These are phyloP conservation scores for Rhingia rostrata DNA, from an alignment of 2,888 invertebrate species.

Conservation along the genomic window DNA sequence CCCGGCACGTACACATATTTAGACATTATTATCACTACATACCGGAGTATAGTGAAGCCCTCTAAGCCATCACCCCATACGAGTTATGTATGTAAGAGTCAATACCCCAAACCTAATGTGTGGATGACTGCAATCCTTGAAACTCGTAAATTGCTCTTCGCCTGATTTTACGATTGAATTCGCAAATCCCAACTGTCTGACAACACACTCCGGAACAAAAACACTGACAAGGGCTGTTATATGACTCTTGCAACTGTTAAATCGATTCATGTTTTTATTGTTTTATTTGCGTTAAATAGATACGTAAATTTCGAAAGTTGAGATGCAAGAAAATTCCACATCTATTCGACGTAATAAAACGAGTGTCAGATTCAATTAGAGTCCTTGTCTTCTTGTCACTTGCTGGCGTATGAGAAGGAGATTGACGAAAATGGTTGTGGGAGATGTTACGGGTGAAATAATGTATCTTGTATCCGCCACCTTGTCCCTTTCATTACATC, in stretches of 20 bases:
- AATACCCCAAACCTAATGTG: conserved; percentile 45
- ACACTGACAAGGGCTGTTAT: conserved; percentile 67
- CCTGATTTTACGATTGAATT: conserved; percentile 72
- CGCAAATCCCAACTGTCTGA: conserved; percentile 64
- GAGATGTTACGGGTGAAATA: neutral
- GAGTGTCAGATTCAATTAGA: conserved; percentile 74
- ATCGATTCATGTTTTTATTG: conserved; percentile 73
- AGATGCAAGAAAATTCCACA: conserved; percentile 32
- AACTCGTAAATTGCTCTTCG: conserved; percentile 66
- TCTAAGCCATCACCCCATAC: conserved; percentile 24
- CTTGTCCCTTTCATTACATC: conserved; percentile 21
- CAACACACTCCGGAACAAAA: conserved; percentile 62
- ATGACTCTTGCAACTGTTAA: conserved; percentile 72
- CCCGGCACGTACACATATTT: conserved; percentile 58
- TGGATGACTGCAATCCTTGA: conserved; percentile 21
- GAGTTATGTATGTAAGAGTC: conserved; percentile 43
- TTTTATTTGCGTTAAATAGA: conserved; percentile 73
- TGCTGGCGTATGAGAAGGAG: conserved; percentile 3
- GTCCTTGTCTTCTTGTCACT: conserved; percentile 65
- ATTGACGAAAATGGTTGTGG: neutral
- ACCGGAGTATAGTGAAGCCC: conserved; percentile 5
- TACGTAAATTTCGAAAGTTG: conserved; percentile 64
- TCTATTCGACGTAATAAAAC: conserved; percentile 51
- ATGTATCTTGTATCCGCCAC: neutral
- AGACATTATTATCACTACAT: conserved; percentile 64